Percentiles rank a stretch among this genome's conserved stretches.
phyloP scores from a whole-genome alignment of 1,140 invertebrate genomes.

The Arctopsyche grandis region DNA sequence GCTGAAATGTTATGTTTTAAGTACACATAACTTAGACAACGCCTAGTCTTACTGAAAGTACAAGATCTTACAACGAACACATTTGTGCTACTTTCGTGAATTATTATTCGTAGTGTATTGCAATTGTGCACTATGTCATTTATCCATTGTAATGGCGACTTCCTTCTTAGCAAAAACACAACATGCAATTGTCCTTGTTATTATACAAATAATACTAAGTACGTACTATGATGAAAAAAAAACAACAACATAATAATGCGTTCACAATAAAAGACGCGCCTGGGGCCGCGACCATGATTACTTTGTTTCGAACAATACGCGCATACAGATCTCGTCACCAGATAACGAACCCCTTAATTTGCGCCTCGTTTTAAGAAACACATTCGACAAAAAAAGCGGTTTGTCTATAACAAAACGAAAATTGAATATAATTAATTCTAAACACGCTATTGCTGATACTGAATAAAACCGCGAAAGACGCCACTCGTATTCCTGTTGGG shows the following conservation, averaged over 20 bases:
- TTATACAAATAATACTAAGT: neutral
- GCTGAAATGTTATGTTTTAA: no score
- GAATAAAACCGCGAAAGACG: neutral
- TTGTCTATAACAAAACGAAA: neutral
- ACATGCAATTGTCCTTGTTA: neutral
- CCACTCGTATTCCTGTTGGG: neutral
- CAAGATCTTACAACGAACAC: neutral
- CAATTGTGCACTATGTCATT: neutral
- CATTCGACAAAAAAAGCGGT: neutral
- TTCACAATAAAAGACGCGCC: constrained; percentile 7
- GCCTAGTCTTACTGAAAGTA: no score
- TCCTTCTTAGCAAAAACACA: neutral
- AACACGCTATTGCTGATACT: neutral
- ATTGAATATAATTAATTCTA: neutral
- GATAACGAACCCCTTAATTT: constrained; percentile 18
- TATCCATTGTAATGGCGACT: neutral
- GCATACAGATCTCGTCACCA: neutral
- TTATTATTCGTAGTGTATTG: no score
- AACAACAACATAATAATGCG: neutral
- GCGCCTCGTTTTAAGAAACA: constrained; percentile 5
- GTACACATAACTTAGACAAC: no score
- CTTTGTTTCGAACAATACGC: constrained; percentile 19
- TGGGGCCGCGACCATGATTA: constrained; percentile 5
- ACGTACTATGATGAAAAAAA: neutral
- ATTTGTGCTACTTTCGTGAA: neutral